Evolutionary conservation across 64 coral and sea anemone genomes (phyloP).

Genomic region (Platygyra sinensis): DNA sequence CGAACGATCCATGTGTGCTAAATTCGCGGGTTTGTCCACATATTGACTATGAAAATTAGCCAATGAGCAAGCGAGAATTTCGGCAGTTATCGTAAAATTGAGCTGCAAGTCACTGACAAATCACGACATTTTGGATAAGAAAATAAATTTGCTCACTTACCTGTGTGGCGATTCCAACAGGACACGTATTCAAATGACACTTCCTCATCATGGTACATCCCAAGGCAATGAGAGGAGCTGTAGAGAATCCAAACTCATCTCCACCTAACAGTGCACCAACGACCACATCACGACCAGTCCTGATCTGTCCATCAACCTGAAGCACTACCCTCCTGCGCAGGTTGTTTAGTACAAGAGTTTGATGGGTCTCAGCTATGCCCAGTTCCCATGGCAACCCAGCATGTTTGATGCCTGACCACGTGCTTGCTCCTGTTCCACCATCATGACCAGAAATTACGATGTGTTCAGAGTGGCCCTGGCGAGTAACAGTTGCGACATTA

Average conservation of each 20-base stretch:
- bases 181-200: constrained; percentile 97
- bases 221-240: constrained; percentile 91
- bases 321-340: constrained; percentile 84
- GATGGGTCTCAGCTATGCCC: constrained; percentile 88
- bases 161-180: constrained; percentile 97
- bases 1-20: no score
- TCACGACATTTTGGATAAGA: not conserved
- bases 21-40: no score
- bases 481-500: not conserved
- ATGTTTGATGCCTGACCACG: constrained; percentile 98
- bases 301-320: constrained; percentile 93
- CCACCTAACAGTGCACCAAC: constrained; percentile 85
- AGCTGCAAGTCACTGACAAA: no score
- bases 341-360: constrained; percentile 91
- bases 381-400: constrained; percentile 99
- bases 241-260: constrained; percentile 98
- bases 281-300: constrained; percentile 93
- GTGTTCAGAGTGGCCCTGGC: constrained; percentile 90
- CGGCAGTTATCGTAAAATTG: not conserved
- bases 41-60: no score
- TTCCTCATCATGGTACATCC: constrained; percentile 99
- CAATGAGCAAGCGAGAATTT: no score
- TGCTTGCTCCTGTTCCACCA: constrained; percentile 94
- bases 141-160: constrained; percentile 19
- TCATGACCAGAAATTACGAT: constrained; percentile 96